Conservation (phyloP, 1,140 invertebrate species). For the Limonius californicus region DNA sequence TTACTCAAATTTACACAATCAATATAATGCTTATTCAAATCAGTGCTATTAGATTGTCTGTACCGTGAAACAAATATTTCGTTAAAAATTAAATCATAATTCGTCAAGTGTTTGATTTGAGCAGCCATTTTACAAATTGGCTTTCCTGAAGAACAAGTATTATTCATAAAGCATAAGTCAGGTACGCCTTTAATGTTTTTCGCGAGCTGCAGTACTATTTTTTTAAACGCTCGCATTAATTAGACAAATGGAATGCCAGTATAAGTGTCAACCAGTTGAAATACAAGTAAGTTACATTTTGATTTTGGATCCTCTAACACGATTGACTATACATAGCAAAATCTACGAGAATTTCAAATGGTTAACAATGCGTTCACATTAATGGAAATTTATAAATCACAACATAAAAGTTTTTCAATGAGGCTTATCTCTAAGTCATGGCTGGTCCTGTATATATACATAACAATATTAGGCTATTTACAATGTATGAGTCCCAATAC, state of each 20-base stretch:
- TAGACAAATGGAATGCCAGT: constrained; percentile 1
- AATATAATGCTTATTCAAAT: constrained; percentile 21
- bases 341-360: constrained; percentile 9
- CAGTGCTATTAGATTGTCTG: constrained; percentile 15
- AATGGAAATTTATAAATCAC: background rate
- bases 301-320: too few species aligned
- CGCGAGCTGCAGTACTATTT: constrained; percentile 12
- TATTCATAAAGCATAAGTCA: constrained; percentile 30
- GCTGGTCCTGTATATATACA: constrained; percentile 1
- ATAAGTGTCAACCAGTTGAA: background rate
- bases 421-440: constrained; percentile 10
- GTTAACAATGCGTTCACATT: background rate
- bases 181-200: constrained; percentile 27
- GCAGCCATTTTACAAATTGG: constrained; percentile 17
- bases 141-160: constrained; percentile 6
- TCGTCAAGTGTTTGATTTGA: too few species aligned
- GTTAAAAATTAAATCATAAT: background rate
- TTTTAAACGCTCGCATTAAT: background rate
- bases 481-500: constrained; percentile 35
- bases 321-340: too few species aligned
- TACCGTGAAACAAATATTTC: constrained; percentile 8
- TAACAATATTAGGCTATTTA: constrained; percentile 38
- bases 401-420: background rate
- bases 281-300: too few species aligned
- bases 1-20: constrained; percentile 28